Evolutionary conservation across 2,888 invertebrate genomes (phyloP).

Genomic region (Coenonympha arcania): DNA sequence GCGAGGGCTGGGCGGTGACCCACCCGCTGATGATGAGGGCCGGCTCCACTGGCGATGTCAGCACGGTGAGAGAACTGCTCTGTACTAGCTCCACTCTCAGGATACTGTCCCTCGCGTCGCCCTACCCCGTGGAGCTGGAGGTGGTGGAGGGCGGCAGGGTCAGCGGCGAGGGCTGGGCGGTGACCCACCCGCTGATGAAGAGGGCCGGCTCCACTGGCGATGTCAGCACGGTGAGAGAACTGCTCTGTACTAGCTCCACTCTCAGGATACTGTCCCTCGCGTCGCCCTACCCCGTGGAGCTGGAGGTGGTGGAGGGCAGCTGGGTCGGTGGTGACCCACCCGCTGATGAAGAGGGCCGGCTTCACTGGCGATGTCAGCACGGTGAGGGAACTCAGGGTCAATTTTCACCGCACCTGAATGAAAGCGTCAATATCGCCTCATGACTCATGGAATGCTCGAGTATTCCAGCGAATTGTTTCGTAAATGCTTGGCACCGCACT

Average conservation of each 20-base stretch:
- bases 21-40: slow-evolving; percentile 88
- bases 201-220: slow-evolving; percentile 85
- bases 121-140: slow-evolving; percentile 85
- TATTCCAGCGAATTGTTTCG: too few relatives aligned
- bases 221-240: too few relatives aligned
- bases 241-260: too few relatives aligned
- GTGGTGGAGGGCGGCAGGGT: slow-evolving; percentile 72
- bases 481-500: too few relatives aligned
- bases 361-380: slow-evolving; percentile 84
- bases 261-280: slow-evolving; percentile 91
- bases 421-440: too few relatives aligned
- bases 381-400: slow-evolving; percentile 62
- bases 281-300: too few relatives aligned
- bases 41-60: slow-evolving; percentile 82
- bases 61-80: too few relatives aligned
- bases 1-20: slow-evolving; percentile 72
- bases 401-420: too few relatives aligned
- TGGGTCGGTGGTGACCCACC: slow-evolving; percentile 77
- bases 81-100: slow-evolving; percentile 94
- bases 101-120: too few relatives aligned
- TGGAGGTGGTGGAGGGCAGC: slow-evolving; percentile 78
- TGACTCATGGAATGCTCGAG: too few relatives aligned
- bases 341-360: slow-evolving; percentile 82
- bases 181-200: slow-evolving; percentile 85
- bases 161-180: slow-evolving; percentile 65